Evolutionary conservation across 1,140 invertebrate genomes (phyloP).

Genomic region (Nomia melanderi): DNA sequence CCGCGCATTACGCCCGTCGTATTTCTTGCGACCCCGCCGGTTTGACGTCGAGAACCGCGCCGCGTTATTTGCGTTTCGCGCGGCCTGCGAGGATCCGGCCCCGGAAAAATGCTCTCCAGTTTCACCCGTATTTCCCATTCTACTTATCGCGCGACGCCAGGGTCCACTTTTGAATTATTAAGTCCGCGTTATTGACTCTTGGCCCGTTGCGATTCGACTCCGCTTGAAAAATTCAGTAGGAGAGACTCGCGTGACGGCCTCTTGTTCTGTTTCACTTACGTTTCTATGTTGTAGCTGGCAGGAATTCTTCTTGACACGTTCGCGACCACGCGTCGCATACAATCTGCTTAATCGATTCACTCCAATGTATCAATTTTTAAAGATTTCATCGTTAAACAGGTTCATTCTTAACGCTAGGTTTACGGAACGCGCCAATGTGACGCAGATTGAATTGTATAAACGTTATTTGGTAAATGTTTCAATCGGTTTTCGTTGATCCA

Average conservation of each 20-base stretch:
- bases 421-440: no score
- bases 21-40: neutral
- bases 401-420: no score
- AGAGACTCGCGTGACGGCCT: neutral
- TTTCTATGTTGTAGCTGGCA: neutral
- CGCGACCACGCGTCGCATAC: neutral
- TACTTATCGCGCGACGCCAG: neutral
- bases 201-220: constrained; percentile 1
- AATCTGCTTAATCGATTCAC: no score
- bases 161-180: constrained; percentile 15
- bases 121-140: neutral
- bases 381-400: no score
- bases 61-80: constrained; percentile 13
- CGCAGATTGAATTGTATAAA: no score
- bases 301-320: neutral
- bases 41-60: constrained; percentile 13
- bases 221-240: constrained; percentile 16
- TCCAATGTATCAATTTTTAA: no score
- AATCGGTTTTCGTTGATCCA: no score
- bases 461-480: no score
- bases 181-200: neutral
- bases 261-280: neutral
- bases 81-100: no score
- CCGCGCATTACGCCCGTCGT: neutral
- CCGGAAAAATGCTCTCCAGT: neutral